Conservation (phyloP, 1,140 invertebrate genomes). For the Drosophila cardini region DNA sequence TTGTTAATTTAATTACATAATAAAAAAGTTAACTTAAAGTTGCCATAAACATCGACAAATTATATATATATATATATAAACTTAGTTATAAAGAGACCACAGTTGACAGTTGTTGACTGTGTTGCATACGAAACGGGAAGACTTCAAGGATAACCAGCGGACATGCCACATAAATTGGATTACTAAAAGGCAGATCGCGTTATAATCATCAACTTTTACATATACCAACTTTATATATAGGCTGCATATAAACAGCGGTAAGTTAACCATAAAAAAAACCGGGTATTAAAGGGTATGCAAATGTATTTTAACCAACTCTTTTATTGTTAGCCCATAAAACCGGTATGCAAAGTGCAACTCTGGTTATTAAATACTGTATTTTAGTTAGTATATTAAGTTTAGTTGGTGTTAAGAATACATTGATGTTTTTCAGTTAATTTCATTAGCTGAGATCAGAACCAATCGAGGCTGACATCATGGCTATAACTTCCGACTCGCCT, state of each 20-base stretch:
- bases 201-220: constrained; percentile 50
- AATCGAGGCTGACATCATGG: constrained; percentile 63
- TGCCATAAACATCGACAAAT: constrained; percentile 69
- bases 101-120: constrained; percentile 36
- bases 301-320: background rate
- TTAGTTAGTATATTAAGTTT: no score
- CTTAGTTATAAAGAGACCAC: constrained; percentile 33
- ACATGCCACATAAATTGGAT: constrained; percentile 82
- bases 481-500: constrained; percentile 45
- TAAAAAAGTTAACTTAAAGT: constrained; percentile 63
- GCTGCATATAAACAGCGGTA: constrained; percentile 60
- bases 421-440: background rate
- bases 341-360: background rate
- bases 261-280: constrained; percentile 50
- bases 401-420: no score
- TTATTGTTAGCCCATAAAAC: background rate
- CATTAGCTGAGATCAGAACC: constrained; percentile 8
- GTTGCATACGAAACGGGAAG: constrained; percentile 53
- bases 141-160: constrained; percentile 81
- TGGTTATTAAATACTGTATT: no score
- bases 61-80: constrained; percentile 32
- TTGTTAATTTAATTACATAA: constrained; percentile 54
- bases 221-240: constrained; percentile 38
- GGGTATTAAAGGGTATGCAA: constrained; percentile 5
- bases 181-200: constrained; percentile 59